Percentiles rank a stretch among this genome's conserved stretches.
phyloP scores from a whole-genome alignment of 1,140 invertebrate species.

The Nautilus pompilius region DNA sequence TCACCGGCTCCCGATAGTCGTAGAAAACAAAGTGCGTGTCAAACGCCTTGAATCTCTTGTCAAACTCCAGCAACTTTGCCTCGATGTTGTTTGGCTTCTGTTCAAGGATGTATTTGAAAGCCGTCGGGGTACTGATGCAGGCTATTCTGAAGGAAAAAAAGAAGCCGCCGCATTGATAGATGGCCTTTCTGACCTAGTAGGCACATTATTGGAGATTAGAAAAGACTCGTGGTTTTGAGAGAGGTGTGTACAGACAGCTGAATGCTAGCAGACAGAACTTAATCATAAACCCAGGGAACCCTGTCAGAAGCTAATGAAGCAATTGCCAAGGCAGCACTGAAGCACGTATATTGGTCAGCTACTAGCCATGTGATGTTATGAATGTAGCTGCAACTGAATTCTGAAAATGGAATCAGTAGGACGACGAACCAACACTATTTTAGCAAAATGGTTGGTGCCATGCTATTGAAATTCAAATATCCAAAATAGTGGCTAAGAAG shows the following conservation, averaged over 20 bases:
- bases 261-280: not conserved
- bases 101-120: constrained; percentile 65
- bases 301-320: not conserved
- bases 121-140: constrained; percentile 84
- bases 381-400: no score
- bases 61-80: constrained; percentile 64
- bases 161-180: not conserved
- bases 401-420: no score
- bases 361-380: no score
- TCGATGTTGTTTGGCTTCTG: constrained; percentile 31
- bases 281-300: not conserved
- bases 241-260: not conserved
- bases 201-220: not conserved
- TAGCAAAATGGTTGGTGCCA: no score
- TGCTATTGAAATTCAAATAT: no score
- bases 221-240: not conserved
- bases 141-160: constrained; percentile 63
- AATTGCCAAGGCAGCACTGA: not conserved
- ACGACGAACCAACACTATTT: no score
- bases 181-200: not conserved
- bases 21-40: constrained; percentile 81
- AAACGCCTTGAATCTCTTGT: constrained; percentile 74
- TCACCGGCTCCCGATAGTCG: constrained; percentile 80
- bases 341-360: no score
- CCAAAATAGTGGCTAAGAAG: no score